phyloP scores from a whole-genome alignment of 2,888 invertebrate species.

The Colletes collaris region DNA sequence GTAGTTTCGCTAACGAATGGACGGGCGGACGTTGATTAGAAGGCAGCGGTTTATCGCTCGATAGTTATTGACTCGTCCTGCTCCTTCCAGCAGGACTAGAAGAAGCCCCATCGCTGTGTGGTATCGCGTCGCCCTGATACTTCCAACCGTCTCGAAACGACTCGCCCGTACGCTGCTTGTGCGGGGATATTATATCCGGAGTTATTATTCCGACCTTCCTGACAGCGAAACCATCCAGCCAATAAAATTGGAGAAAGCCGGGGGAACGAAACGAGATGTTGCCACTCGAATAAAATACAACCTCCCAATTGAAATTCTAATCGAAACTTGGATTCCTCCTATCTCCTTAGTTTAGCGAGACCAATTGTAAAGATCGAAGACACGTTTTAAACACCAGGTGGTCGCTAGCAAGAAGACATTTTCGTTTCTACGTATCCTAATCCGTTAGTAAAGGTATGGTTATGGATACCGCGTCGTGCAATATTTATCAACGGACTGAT shows the following conservation, averaged over 20 bases:
- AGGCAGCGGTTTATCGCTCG: constrained; percentile 49
- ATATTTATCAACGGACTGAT: no score
- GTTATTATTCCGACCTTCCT: constrained; percentile 4
- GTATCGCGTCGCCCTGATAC: constrained; percentile 1
- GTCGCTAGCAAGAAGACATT: no score
- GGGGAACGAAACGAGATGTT: not conserved
- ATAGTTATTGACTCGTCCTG: constrained; percentile 57
- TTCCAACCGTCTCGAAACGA: constrained; percentile 16
- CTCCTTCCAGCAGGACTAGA: constrained; percentile 8
- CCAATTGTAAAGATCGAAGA: no score
- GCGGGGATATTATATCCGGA: not conserved
- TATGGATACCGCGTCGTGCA: no score
- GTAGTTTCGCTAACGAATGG: constrained; percentile 67
- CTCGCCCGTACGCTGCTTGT: not conserved
- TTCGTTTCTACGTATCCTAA: no score
- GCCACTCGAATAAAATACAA: not conserved
- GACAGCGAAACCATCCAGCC: not conserved
- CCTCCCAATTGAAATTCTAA: not conserved
- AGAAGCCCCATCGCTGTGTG: constrained; percentile 1
- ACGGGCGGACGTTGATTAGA: constrained; percentile 58
- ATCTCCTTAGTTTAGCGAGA: no score
- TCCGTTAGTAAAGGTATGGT: no score
- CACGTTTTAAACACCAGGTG: no score
- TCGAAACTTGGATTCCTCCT: no score
- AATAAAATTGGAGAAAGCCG: not conserved